Evolutionary conservation across 23 tunicate genomes (phyloP), one percentile per base, ranked within the genome.

Genomic region (Clavelina lepadiformis): DNA sequence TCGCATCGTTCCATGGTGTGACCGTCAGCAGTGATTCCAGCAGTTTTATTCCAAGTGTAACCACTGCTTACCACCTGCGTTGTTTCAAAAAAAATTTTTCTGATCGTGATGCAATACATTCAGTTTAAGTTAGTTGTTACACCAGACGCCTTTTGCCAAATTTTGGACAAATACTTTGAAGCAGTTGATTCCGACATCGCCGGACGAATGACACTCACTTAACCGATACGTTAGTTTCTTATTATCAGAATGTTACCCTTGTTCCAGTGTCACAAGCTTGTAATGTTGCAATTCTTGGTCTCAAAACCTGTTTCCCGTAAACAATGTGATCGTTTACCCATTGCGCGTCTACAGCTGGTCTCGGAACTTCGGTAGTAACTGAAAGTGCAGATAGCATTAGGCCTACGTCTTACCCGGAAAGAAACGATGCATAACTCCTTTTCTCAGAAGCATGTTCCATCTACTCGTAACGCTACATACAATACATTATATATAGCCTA

Each of bases 221-320:
- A n/a, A n/a, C n/a, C n/a, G n/a, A n/a, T n/a, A n/a, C n/a, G n/a
- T n/a, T n/a, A n/a, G n/a, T n/a, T n/a, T n/a, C n/a, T n/a, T n/a
- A n/a, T n/a, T n/a, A n/a, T n/a, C n/a, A n/a, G n/a, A n/a, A n/a
- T n/a, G n/a, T 50, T 63, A 89, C 97, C 71, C 71, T 61, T 23
- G 61, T 5, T 51, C 97, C 97, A 56, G 79, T 89, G 56, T 85
- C 86, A 55, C 97, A 89, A 37, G 97, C 97, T 71, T 89, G 97
- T 7, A 89, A 46, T 2, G 89, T 77, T 2, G 88, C 63, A 5
- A 89, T 68, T 38, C 72, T 37, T 6, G 88, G 84, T 6, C 82
- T 30, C 38, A 69, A 25, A 5, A 76, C 73, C 22, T 63, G 37
- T 35, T 76, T 69, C 0, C 83, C 89, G 45, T 71, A 70, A 23